These are phyloP conservation scores for Ammospiza maritima DNA, from an alignment of 2,797 vertebrate species.

Conservation along the genomic window DNA sequence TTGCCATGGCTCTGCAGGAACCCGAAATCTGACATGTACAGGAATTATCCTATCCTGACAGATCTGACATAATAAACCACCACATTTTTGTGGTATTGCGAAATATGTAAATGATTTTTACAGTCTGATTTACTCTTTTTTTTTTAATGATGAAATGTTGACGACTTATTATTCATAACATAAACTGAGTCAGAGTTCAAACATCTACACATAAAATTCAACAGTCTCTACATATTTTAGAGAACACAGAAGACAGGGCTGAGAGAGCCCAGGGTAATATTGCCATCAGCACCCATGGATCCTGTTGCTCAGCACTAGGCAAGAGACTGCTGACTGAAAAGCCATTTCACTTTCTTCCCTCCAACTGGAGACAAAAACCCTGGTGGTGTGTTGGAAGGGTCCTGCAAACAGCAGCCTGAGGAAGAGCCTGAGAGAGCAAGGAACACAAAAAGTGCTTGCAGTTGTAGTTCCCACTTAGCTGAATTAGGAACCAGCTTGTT, in stretches of 20 bases:
- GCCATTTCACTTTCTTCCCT: neutral
- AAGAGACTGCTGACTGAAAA: neutral
- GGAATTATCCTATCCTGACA: slow-evolving; percentile 2
- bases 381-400: neutral
- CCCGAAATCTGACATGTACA: neutral
- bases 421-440: neutral
- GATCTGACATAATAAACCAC: slow-evolving; percentile 23
- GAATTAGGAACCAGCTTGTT: neutral
- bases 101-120: slow-evolving; percentile 44
- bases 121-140: neutral
- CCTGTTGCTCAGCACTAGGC: neutral
- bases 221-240: neutral
- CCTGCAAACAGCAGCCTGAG: neutral
- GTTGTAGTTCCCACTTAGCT: neutral
- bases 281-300: neutral
- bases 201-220: slow-evolving; percentile 7
- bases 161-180: neutral
- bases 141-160: neutral
- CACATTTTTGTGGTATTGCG: slow-evolving; percentile 17
- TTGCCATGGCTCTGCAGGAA: neutral
- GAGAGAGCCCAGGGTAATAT: neutral
- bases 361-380: neutral
- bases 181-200: slow-evolving; percentile 1
- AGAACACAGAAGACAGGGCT: neutral
- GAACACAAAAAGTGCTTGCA: fast-evolving